Evolutionary conservation across 2,797 vertebrate genomes (phyloP).

Genomic region (Myiotriccus ornatus): DNA sequence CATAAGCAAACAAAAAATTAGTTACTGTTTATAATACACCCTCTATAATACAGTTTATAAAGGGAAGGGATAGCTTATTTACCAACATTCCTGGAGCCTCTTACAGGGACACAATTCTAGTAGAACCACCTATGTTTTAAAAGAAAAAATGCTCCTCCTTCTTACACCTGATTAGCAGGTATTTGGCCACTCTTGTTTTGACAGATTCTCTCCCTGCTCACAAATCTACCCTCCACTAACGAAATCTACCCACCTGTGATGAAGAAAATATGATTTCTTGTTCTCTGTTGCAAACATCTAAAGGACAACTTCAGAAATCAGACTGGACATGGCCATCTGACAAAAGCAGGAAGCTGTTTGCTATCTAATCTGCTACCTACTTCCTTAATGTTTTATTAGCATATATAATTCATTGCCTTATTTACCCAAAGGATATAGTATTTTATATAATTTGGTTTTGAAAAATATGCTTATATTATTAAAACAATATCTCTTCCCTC

Average conservation of each 20-base stretch:
- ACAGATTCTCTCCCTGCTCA: background rate
- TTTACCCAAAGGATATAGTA: background rate
- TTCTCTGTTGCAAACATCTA: background rate
- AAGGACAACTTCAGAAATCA: background rate
- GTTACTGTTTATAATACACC: background rate
- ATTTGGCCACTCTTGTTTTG: background rate
- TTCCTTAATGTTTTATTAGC: background rate
- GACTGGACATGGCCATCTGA: background rate
- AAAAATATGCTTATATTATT: background rate
- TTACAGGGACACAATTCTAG: background rate
- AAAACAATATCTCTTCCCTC: background rate
- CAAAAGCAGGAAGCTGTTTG: background rate
- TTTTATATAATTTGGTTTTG: background rate
- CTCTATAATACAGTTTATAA: background rate
- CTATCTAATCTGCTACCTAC: background rate
- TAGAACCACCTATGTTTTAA: background rate
- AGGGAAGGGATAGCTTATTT: background rate
- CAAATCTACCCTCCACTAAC: background rate
- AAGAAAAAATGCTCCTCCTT: background rate
- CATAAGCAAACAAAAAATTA: background rate
- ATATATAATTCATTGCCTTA: background rate
- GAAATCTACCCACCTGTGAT: background rate
- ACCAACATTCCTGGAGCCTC: background rate
- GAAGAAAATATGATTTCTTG: fast-evolving
- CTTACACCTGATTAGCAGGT: background rate